phyloP scores from a whole-genome alignment of 1,140 invertebrate species.

The Tribolium castaneum region DNA sequence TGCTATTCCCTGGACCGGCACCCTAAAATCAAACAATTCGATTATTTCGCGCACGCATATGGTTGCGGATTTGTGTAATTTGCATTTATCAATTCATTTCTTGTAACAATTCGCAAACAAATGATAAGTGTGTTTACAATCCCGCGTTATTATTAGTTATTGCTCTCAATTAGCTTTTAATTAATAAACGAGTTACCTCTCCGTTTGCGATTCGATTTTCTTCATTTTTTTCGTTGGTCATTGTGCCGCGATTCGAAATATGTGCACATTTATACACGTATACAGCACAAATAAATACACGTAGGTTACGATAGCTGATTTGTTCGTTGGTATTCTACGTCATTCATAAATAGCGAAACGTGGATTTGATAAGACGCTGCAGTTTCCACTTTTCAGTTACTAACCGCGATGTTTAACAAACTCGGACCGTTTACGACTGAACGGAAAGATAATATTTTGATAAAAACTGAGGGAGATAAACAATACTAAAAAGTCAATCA shows the following conservation, averaged over 20 bases:
- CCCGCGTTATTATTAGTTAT: background rate
- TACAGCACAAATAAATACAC: constrained; percentile 19
- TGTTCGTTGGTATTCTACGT: background rate
- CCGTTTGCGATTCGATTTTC: background rate
- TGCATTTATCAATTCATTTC: too few relatives aligned
- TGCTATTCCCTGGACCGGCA: constrained; percentile 71
- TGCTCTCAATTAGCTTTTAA: too few relatives aligned
- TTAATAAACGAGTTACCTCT: background rate
- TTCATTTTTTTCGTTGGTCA: background rate
- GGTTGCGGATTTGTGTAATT: too few relatives aligned
- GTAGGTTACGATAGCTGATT: constrained; percentile 18
- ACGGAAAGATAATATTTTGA: background rate
- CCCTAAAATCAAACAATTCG: constrained; percentile 55
- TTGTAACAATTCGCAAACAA: too few relatives aligned
- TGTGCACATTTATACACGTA: constrained; percentile 19
- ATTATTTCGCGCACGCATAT: too few relatives aligned
- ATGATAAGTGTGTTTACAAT: too few relatives aligned
- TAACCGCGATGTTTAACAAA: constrained; percentile 1
- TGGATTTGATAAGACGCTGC: constrained; percentile 21
- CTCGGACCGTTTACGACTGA: background rate
- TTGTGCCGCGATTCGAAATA: background rate
- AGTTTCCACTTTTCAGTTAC: constrained; percentile 8
- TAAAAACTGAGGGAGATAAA: background rate
- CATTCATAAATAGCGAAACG: constrained; percentile 30
- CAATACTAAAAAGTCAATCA: background rate